phyloP scores from a whole-genome alignment of 2,113 vertebrate genomes.

The Panthera uncia region DNA sequence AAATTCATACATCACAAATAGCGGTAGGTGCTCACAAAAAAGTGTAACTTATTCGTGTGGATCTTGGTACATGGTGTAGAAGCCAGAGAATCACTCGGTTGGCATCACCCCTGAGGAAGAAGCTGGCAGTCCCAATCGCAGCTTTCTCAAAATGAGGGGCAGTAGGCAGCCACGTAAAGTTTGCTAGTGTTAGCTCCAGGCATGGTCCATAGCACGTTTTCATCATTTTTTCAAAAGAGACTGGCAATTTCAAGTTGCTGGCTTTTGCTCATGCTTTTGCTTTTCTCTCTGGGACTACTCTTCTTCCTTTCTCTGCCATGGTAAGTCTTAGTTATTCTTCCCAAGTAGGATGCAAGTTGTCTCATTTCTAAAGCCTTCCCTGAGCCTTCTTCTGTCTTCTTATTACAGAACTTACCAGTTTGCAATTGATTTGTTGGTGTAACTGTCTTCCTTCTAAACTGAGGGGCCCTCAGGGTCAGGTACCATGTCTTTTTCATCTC shows the following conservation, averaged over 20 bases:
- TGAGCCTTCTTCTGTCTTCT: neutral
- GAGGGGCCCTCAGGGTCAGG: neutral
- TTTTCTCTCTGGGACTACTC: neutral
- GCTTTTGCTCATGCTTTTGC: neutral
- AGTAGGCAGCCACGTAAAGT: neutral
- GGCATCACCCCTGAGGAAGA: rapidly evolving
- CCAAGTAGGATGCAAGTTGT: neutral
- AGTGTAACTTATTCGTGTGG: neutral
- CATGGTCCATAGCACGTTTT: neutral
- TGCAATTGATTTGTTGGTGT: neutral
- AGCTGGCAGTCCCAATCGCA: neutral
- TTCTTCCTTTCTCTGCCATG: neutral
- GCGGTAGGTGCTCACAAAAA: neutral
- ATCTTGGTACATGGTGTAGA: neutral
- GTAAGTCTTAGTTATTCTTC: neutral
- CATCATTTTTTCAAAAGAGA: neutral
- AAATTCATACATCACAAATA: no score
- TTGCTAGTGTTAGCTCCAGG: neutral
- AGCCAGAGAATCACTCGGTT: neutral
- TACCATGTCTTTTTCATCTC: neutral
- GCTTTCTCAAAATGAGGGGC: neutral
- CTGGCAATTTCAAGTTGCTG: neutral
- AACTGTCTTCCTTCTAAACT: neutral
- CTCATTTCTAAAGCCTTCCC: neutral
- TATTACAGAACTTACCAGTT: neutral